Percentiles rank a stretch among this genome's conserved stretches.
Evolutionary conservation across 2,113 vertebrate genomes (phyloP).

Genomic region (Spilogale gracilis): DNA sequence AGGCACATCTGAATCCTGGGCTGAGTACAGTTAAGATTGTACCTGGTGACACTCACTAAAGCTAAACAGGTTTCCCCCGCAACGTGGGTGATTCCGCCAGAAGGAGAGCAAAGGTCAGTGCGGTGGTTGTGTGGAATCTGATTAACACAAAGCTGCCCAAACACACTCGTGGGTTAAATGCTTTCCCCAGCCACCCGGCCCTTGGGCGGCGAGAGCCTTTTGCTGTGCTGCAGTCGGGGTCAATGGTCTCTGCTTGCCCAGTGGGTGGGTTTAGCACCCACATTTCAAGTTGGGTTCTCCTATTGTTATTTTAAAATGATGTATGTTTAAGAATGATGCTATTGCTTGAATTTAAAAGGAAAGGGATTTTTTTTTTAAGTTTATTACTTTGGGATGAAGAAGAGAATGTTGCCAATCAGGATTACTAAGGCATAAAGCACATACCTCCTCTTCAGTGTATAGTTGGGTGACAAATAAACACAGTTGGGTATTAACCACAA

Average conservation of each 20-base stretch:
- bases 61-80: neutral
- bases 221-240: neutral
- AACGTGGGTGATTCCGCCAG: neutral
- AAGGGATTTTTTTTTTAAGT: neutral
- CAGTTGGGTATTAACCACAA: neutral
- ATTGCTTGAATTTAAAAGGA: conserved; percentile 24
- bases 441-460: neutral
- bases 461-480: neutral
- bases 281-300: neutral
- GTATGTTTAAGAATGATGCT: neutral
- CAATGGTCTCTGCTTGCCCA: neutral
- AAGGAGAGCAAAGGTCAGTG: neutral
- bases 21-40: neutral
- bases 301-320: neutral
- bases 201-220: neutral
- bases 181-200: neutral
- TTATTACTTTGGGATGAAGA: neutral
- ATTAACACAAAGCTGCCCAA: neutral
- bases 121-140: neutral
- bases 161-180: neutral
- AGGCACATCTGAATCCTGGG: neutral
- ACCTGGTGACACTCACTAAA: neutral
- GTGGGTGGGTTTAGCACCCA: neutral
- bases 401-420: neutral
- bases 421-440: neutral